phyloP scores from a whole-genome alignment of 2,113 vertebrate genomes.

The Cololabis saira region DNA sequence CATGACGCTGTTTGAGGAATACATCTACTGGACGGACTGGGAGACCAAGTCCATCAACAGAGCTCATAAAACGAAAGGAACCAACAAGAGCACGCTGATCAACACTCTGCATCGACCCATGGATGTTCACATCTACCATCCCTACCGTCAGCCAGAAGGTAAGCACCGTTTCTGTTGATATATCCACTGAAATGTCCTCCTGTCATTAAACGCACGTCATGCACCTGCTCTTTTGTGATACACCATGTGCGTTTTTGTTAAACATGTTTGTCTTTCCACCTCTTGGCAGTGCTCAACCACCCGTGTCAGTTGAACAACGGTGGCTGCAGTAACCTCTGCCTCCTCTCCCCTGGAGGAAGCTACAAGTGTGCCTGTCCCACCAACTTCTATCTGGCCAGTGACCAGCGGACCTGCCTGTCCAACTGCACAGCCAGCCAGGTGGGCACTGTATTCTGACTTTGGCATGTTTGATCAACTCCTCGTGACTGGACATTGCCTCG shows the following conservation, averaged over 20 bases:
- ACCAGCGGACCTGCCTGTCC: slow-evolving; percentile 93
- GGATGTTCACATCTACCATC: slow-evolving; percentile 97
- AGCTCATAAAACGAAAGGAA: slow-evolving; percentile 91
- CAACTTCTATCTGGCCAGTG: slow-evolving; percentile 94
- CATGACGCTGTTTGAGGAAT: slow-evolving; percentile 96
- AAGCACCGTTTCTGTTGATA: background rate
- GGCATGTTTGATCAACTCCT: too few species aligned
- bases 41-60: slow-evolving; percentile 98
- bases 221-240: background rate
- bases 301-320: slow-evolving; percentile 93
- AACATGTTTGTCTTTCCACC: background rate
- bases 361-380: slow-evolving; percentile 96
- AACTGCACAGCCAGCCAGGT: slow-evolving; percentile 99
- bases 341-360: slow-evolving; percentile 89
- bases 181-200: too few species aligned
- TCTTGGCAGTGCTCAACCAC: slow-evolving; percentile 87
- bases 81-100: slow-evolving; percentile 91
- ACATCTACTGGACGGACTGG: slow-evolving; percentile 99
- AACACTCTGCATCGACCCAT: slow-evolving; percentile 96
- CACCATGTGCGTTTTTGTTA: background rate
- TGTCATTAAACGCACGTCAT: background rate
- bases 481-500: too few species aligned
- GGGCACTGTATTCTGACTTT: slow-evolving; percentile 1
- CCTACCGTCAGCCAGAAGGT: slow-evolving; percentile 89
- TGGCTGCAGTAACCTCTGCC: slow-evolving; percentile 96